A percentile compares a stretch with the other conserved stretches of the same genome.
phyloP scores from a whole-genome alignment of 2,888 invertebrate species.

The Odontocolon sp. region DNA sequence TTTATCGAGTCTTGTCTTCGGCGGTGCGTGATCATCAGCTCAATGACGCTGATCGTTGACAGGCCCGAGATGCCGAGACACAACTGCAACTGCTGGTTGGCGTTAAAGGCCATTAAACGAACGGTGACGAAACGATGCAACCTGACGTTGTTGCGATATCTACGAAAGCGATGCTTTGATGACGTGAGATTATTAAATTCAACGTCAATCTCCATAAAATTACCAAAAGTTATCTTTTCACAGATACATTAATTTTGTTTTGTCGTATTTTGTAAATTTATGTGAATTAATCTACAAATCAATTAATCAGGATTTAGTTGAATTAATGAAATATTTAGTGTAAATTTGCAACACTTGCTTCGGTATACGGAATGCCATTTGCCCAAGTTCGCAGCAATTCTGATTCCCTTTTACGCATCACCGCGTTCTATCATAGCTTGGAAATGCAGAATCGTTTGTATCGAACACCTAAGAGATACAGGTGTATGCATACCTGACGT shows the following conservation, averaged over 20 bases:
- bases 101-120: conserved; percentile 49
- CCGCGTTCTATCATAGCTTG: background rate
- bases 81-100: background rate
- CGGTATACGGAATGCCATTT: no score
- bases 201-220: background rate
- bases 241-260: no score
- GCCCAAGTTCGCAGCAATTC: no score
- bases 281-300: no score
- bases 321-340: no score
- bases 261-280: no score
- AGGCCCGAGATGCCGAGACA: conserved; percentile 24
- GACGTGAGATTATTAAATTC: conserved; percentile 21
- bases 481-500: conserved; percentile 12
- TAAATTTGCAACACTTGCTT: no score
- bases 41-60: conserved; percentile 45
- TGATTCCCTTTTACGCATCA: conserved; percentile 17
- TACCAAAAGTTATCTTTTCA: background rate
- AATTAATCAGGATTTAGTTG: no score
- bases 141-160: conserved; percentile 6
- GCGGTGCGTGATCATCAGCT: conserved; percentile 33
- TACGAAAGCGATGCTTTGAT: conserved; percentile 12
- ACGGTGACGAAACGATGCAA: conserved; percentile 43
- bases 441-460: conserved; percentile 4
- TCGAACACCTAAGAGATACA: conserved; percentile 31
- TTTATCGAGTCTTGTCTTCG: conserved; percentile 26